phyloP scores from a whole-genome alignment of 2,888 invertebrate genomes.

The Amphimallon solstitiale region DNA sequence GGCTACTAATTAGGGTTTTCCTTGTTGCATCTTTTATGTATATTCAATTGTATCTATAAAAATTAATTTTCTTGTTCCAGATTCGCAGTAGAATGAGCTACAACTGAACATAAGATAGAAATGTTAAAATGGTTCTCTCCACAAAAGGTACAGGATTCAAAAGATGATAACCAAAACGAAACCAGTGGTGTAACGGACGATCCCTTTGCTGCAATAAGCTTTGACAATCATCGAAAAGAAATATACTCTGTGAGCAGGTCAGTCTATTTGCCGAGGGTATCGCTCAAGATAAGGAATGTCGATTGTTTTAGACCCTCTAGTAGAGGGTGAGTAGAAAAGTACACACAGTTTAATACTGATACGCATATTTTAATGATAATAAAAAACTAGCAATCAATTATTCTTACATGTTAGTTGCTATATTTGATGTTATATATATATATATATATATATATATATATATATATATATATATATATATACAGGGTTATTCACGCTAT shows the following conservation, averaged over 20 bases:
- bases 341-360: neutral
- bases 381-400: too few relatives aligned
- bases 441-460: too few relatives aligned
- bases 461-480: too few relatives aligned
- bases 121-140: constrained; percentile 60
- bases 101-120: constrained; percentile 29
- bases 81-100: neutral
- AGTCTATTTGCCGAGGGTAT: constrained; percentile 66
- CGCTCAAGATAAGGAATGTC: constrained; percentile 47
- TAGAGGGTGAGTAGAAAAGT: constrained; percentile 52
- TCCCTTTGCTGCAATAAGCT: constrained; percentile 65
- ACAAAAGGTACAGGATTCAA: constrained; percentile 49
- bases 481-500: too few relatives aligned
- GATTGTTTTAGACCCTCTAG: constrained; percentile 43
- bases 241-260: constrained; percentile 69
- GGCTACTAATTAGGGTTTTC: too few relatives aligned
- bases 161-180: constrained; percentile 39
- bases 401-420: too few relatives aligned
- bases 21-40: too few relatives aligned
- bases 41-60: too few relatives aligned
- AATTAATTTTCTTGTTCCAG: neutral
- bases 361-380: too few relatives aligned
- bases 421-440: too few relatives aligned
- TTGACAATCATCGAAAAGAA: constrained; percentile 63
- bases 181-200: constrained; percentile 62